Conservation (phyloP, 2,888 invertebrate genomes). For the Pristionchus exspectatus region DNA sequence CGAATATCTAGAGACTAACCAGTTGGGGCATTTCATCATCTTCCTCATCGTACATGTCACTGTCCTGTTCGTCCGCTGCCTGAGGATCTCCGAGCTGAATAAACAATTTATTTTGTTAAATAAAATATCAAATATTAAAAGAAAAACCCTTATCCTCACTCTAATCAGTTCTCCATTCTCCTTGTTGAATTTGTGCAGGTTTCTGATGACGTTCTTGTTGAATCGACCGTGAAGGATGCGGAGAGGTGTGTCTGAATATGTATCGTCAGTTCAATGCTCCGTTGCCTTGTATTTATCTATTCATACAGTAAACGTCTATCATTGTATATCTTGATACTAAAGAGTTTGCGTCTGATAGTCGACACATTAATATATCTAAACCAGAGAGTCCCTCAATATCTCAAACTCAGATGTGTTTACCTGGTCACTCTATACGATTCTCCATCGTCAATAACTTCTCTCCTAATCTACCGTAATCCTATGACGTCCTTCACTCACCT, state of each 20-base stretch:
- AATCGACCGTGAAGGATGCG: slow-evolving; percentile 42
- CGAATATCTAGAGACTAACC: neutral
- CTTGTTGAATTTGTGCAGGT: slow-evolving; percentile 50
- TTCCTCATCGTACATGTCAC: neutral
- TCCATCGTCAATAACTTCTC: neutral
- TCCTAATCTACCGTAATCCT: slow-evolving; percentile 22
- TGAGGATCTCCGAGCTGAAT: neutral
- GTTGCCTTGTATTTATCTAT: too few relatives aligned
- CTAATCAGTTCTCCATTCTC: slow-evolving; percentile 47
- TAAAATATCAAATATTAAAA: neutral
- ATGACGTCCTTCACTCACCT: slow-evolving; percentile 2
- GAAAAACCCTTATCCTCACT: too few relatives aligned
- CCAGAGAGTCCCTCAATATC: too few relatives aligned
- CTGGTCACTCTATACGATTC: neutral
- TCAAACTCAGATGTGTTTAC: too few relatives aligned
- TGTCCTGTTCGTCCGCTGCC: neutral
- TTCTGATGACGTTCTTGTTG: slow-evolving; percentile 47
- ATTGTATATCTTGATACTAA: too few relatives aligned
- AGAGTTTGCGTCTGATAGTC: too few relatives aligned
- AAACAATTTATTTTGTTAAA: neutral
- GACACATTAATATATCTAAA: too few relatives aligned
- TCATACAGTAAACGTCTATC: too few relatives aligned
- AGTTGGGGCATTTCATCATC: slow-evolving; percentile 16
- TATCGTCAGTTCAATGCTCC: too few relatives aligned
- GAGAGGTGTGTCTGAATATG: neutral